Evolutionary conservation across 1,140 invertebrate species (phyloP).

Genomic region (Rhyacophila brunnea): DNA sequence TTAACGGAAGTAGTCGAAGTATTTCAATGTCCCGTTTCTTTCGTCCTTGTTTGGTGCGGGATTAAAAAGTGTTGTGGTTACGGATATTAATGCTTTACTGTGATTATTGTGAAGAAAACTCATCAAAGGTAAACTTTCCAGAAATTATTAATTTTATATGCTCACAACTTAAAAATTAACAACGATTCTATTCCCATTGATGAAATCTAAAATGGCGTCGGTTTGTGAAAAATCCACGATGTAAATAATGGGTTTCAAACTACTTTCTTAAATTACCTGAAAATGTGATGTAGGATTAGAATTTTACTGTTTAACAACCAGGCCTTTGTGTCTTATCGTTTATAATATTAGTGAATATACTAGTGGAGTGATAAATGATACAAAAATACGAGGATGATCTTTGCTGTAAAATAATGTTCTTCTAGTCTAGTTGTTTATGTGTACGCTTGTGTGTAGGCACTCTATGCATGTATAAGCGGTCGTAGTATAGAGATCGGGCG

Average conservation of each 20-base stretch:
- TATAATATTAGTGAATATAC: no score
- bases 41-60: slow-evolving; percentile 28
- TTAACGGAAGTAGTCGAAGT: slow-evolving; percentile 20
- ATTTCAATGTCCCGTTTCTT: slow-evolving; percentile 28
- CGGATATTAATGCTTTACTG: slow-evolving; percentile 17
- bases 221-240: slow-evolving; percentile 13
- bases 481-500: no score
- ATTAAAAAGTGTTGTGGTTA: slow-evolving; percentile 25
- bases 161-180: not conserved
- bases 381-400: no score
- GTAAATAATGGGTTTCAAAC: slow-evolving; percentile 20
- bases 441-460: no score
- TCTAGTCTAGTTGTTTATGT: no score
- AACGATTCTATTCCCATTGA: not conserved
- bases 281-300: no score
- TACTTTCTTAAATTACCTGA: no score
- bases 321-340: no score
- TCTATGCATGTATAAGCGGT: no score
- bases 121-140: slow-evolving; percentile 15
- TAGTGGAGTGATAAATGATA: no score
- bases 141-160: not conserved
- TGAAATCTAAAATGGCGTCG: slow-evolving; percentile 23
- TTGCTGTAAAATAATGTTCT: no score
- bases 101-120: slow-evolving; percentile 16
- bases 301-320: no score